phyloP scores from a whole-genome alignment of 1,140 invertebrate species.

The Potamilus streckersoni region DNA sequence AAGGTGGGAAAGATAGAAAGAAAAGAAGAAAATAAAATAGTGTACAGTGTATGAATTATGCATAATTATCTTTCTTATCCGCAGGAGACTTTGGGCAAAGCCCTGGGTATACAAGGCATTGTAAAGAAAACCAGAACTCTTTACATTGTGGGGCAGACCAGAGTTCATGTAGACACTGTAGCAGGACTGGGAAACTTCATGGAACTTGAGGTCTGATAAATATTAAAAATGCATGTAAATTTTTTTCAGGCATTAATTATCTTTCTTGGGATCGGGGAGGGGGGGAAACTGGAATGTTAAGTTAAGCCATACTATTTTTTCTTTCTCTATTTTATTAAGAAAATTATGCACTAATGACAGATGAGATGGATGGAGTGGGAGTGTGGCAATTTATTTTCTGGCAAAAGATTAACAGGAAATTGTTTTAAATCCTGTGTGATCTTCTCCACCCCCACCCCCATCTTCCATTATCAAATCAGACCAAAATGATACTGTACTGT shows the following conservation, averaged over 20 bases:
- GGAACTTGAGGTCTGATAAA: slow-evolving; percentile 84
- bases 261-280: not conserved
- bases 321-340: not conserved
- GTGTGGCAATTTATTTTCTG: too few relatives aligned
- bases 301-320: not conserved
- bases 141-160: slow-evolving; percentile 84
- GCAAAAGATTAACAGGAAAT: too few relatives aligned
- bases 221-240: not conserved
- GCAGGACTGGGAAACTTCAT: slow-evolving; percentile 85
- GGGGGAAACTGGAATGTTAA: not conserved
- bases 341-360: not conserved
- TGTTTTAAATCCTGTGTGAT: too few relatives aligned
- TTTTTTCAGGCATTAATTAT: not conserved
- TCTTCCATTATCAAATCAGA: too few relatives aligned
- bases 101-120: slow-evolving; percentile 76
- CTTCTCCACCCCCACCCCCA: too few relatives aligned
- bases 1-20: too few relatives aligned
- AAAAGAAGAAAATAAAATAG: not conserved
- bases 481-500: too few relatives aligned
- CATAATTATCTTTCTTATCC: slow-evolving; percentile 14
- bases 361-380: not conserved
- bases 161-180: slow-evolving; percentile 90
- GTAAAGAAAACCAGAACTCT: slow-evolving; percentile 82
- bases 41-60: not conserved
- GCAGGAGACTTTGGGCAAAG: slow-evolving; percentile 58